Conservation (phyloP, 2,113 vertebrate species). For the Chaetodon auriga region DNA sequence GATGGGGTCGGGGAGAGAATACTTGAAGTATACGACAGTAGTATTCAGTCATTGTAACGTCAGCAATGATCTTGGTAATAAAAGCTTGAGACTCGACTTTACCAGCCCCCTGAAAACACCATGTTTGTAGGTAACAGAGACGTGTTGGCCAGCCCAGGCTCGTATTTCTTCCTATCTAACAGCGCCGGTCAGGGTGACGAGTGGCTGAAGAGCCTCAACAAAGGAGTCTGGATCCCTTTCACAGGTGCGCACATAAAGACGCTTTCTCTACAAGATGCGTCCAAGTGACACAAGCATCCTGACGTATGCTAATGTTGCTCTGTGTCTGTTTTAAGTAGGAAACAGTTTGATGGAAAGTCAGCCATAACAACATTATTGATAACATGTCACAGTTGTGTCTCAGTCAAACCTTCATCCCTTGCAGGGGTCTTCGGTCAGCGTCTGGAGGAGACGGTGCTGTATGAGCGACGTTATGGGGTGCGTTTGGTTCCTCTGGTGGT, state of each 20-base stretch:
- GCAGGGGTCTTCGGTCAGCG: slow-evolving; percentile 86
- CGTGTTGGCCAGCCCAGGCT: slow-evolving; percentile 83
- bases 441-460: slow-evolving; percentile 85
- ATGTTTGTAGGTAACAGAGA: slow-evolving; percentile 80
- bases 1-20: too few species aligned
- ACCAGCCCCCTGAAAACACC: background rate
- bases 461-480: slow-evolving; percentile 83
- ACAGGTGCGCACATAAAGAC: slow-evolving; percentile 72
- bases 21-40: background rate
- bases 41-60: background rate
- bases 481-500: slow-evolving; percentile 85
- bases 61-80: background rate
- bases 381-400: background rate
- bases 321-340: background rate
- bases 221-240: slow-evolving; percentile 87
- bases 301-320: background rate
- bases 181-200: slow-evolving; percentile 85
- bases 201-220: slow-evolving; percentile 86
- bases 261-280: too few species aligned
- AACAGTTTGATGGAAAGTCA: too few species aligned
- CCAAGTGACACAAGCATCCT: background rate
- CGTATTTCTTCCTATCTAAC: slow-evolving; percentile 87
- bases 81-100: background rate
- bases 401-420: background rate
- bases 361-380: too few species aligned